Base-by-base conservation (phyloP, 2,888 invertebrate genomes). In the Cyclophora punctaria region DNA sequence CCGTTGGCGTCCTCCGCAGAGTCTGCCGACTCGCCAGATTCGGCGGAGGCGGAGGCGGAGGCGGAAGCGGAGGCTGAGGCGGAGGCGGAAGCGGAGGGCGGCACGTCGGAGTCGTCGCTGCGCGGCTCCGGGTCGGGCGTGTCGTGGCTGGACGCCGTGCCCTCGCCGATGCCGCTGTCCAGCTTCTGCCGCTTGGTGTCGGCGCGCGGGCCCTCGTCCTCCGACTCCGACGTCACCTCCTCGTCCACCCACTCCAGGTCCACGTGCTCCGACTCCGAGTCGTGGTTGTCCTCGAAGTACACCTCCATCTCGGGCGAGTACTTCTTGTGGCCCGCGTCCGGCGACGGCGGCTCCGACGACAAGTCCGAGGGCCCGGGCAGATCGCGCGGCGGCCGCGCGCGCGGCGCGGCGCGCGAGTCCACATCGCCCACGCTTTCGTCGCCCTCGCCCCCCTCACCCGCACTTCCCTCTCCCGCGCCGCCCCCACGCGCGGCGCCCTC, bases 81-180 rank as follows among this genome's bases (percentile, higher is more conserved):
- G 43, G 44, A 48, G 55, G 51, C 46, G 51, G 45, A 51, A 48
- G 50, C 44, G 41, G 34, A 35, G 55, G 45, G 48, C 47, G 51
- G 7, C 34, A n/a, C 54, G 42, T 46, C 52, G 52, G 56, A 44
- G 5, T 51, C 49, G 3, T 56, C 55, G 35, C 51, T 53, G 35
- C 6, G 45, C 20, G 46, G 44, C 37, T 40, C 6, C 34, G 48
- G 44, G 47, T 53, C 50, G 6, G 49, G 49, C 37, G 58, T 63
- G n/a, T 58, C 51, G 48, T 56, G 58, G 37, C 58, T 61, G 5
- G 58, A 53, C n/a, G 57, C 63, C 35, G 63, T 69, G 56, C 86
- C 87, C 44, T 91, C 91, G 0, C 90, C 91, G 48, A 92, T 83
- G 1, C 92, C 92, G 56, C 91, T 91, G 67, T 93, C 92, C 45